Conservation (phyloP, 2,888 invertebrate genomes). For the Apantesis nais region DNA sequence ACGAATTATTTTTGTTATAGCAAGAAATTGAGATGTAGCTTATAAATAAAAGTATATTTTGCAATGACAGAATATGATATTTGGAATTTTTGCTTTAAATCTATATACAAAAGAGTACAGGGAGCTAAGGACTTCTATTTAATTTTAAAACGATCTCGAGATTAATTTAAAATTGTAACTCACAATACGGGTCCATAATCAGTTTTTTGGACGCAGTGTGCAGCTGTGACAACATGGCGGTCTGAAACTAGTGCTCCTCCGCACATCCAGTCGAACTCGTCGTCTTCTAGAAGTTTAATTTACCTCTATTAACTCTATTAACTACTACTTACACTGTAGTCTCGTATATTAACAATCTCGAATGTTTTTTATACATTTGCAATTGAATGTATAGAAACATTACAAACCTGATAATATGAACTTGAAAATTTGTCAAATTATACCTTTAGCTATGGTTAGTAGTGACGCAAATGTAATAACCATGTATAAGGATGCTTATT, state of each 20-base stretch:
- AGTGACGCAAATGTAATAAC: not conserved
- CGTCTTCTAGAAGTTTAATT: slow-evolving; percentile 40
- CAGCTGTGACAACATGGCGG: slow-evolving; percentile 84
- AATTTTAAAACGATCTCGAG: too few relatives aligned
- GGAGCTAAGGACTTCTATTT: too few relatives aligned
- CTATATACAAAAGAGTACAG: too few relatives aligned
- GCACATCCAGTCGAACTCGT: slow-evolving; percentile 74
- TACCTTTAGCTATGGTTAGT: not conserved
- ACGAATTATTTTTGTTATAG: too few relatives aligned
- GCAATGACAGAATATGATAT: too few relatives aligned
- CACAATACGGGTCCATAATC: slow-evolving; percentile 72
- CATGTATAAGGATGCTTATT: not conserved
- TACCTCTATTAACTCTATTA: not conserved
- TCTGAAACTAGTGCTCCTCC: slow-evolving; percentile 83
- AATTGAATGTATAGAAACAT: too few relatives aligned
- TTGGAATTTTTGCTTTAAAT: too few relatives aligned
- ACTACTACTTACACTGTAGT: too few relatives aligned
- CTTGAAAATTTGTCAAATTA: too few relatives aligned
- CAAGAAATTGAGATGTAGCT: too few relatives aligned
- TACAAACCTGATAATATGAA: too few relatives aligned
- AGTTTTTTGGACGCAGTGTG: slow-evolving; percentile 81
- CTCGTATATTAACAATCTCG: not conserved
- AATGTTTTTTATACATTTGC: not conserved
- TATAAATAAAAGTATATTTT: not conserved
- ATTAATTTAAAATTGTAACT: slow-evolving; percentile 23